Evolutionary conservation across 2,113 vertebrate species (phyloP), one percentile per base, ranked within the genome.

Genomic region (human (Homo sapiens)): DNA sequence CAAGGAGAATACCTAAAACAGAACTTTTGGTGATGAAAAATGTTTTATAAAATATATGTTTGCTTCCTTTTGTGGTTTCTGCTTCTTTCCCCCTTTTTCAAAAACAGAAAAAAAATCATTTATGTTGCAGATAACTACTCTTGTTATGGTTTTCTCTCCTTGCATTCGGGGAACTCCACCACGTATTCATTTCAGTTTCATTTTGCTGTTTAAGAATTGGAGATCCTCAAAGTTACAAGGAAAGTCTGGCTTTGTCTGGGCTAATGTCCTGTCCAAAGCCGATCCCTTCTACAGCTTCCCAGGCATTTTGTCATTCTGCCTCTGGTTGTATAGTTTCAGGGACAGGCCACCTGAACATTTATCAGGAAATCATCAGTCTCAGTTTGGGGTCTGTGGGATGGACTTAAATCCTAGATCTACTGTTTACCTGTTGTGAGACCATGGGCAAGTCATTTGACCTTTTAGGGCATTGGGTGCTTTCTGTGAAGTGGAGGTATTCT

Each of bases 1-100:
- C 55, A 97, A 92, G 93, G 96, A 97, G 92, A 98, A 97, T 96
- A 96, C 88, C 93, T 97, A 90, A 96, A 98, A 98, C 97, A 98
- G 96, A 97, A 97, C 93, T 97, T 97, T 93, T 13, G 45, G 52
- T 89, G 94, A 79, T 91, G 90, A 86, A 95, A 97, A 94, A 89
- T 96, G 92, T 94, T 97, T 87, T 90, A 80, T 96, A 84, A 97
- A 97, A 95, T 95, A 88, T 25, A 30, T 78, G 38, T 96, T 93
- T 89, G n/a, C 89, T 95, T 95, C 70, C 43, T 72, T n/a, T 96
- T 76, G 48, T 70, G 18, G 11, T 85, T 76, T 93, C 48, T 95
- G 48, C 5, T 82, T 80, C 86, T 68, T 86, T 59, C 2, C 38
- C 3, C 20, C 57, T 61, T 27, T 80, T 89, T 72, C 23, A 35